Percentiles rank a stretch among this genome's conserved stretches.
These are phyloP conservation scores for Mastacembelus armatus DNA, from an alignment of 2,797 vertebrate species.

Conservation along the genomic window DNA sequence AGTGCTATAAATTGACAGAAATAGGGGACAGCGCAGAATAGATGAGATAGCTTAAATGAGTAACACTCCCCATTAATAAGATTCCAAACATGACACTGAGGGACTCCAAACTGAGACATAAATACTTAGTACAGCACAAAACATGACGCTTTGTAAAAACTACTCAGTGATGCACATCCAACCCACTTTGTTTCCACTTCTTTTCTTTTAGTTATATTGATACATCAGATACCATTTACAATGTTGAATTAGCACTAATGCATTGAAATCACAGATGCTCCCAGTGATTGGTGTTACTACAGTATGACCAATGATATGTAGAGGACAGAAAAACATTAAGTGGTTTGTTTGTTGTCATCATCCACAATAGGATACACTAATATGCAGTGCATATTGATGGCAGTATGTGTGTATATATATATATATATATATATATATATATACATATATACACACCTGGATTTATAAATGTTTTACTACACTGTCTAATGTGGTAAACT, in stretches of 20 bases:
- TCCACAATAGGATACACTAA: too few relatives aligned
- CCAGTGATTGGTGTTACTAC: background rate
- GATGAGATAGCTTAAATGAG: slow-evolving; percentile 73
- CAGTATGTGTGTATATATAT: too few relatives aligned
- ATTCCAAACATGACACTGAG: slow-evolving; percentile 48
- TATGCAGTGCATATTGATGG: too few relatives aligned
- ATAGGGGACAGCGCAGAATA: slow-evolving; percentile 73
- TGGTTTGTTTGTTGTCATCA: too few relatives aligned
- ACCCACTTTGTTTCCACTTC: slow-evolving; percentile 1
- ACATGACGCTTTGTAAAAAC: slow-evolving; percentile 4
- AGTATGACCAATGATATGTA: background rate
- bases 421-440: too few relatives aligned
- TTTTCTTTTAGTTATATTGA: slow-evolving; percentile 8
- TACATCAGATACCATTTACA: slow-evolving; percentile 16
- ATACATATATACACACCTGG: too few relatives aligned
- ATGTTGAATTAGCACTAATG: background rate
- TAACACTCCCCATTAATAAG: slow-evolving; percentile 72
- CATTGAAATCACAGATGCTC: too few relatives aligned
- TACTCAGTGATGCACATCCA: background rate
- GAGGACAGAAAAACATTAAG: too few relatives aligned
- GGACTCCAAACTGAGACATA: slow-evolving; percentile 55
- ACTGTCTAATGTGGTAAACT: too few relatives aligned
- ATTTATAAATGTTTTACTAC: too few relatives aligned
- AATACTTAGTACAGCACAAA: slow-evolving; percentile 45
- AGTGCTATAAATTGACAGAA: slow-evolving; percentile 83